phyloP scores from a whole-genome alignment of 2,113 vertebrate genomes.

The Cettia cetti region DNA sequence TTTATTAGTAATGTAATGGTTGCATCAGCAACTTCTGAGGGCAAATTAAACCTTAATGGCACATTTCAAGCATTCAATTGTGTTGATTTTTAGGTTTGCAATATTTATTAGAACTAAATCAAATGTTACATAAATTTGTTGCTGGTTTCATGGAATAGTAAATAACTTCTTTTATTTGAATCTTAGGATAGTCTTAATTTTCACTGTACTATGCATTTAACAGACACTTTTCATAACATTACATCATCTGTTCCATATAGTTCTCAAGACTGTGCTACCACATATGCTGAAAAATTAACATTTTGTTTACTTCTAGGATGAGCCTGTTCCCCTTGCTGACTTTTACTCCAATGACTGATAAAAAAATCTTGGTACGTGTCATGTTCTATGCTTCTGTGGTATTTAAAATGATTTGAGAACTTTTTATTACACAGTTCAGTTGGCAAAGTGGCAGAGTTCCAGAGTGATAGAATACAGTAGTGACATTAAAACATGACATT shows the following conservation, averaged over 20 bases:
- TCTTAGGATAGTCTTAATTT: not conserved
- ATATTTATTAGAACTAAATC: not conserved
- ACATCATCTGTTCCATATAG: not conserved
- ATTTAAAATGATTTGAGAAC: not conserved
- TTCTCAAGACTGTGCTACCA: not conserved
- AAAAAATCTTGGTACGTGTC: not conserved
- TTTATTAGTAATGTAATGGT: not conserved
- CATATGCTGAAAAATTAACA: not conserved
- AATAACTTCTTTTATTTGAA: not conserved
- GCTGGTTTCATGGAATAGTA: not conserved
- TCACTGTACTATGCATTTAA: not conserved
- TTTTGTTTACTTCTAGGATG: not conserved
- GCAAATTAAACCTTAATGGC: not conserved
- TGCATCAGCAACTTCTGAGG: not conserved
- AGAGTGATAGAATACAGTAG: not conserved
- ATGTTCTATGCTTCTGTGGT: not conserved
- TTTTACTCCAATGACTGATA: not conserved
- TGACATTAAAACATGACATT: not conserved
- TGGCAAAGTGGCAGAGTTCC: conserved; percentile 1
- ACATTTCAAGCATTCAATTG: not conserved
- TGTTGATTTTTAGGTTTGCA: not conserved
- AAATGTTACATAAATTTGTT: not conserved
- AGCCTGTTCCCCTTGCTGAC: not conserved
- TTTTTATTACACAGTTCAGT: not conserved
- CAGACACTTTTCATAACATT: not conserved